Conservation (phyloP, 2,797 vertebrate genomes). For the Garrulus glandarius region DNA sequence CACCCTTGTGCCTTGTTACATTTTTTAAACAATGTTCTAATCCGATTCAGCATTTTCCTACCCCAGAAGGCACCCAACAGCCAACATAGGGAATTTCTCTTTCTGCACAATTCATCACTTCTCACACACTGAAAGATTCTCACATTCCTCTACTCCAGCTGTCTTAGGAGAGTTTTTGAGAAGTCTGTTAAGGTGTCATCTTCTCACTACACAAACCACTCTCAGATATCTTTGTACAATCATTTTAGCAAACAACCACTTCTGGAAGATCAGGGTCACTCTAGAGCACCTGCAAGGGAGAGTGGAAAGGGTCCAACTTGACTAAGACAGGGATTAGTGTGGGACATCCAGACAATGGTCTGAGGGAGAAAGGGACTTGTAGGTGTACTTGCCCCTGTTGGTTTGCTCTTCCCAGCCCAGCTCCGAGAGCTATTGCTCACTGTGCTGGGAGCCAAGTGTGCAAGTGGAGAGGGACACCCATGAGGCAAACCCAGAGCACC, state of each 20-base stretch:
- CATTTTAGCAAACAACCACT: background rate
- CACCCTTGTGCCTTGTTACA: background rate
- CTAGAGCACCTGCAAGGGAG: background rate
- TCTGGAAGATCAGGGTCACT: background rate
- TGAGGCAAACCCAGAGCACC: background rate
- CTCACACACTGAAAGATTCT: background rate
- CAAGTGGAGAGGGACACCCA: background rate
- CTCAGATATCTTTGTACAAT: background rate
- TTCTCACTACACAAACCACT: background rate
- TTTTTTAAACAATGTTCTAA: background rate
- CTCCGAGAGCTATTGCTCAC: background rate
- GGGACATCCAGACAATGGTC: background rate
- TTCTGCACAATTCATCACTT: background rate
- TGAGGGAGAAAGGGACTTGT: background rate
- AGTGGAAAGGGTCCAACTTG: background rate
- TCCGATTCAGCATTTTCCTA: background rate
- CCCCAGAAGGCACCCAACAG: background rate
- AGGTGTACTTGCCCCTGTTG: background rate
- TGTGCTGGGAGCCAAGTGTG: background rate
- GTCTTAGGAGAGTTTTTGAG: background rate
- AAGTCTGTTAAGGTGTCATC: background rate
- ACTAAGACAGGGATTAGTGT: background rate
- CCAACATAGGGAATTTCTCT: fast-evolving
- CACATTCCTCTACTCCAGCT: background rate
- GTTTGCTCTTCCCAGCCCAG: background rate